Base-by-base conservation (phyloP, 2,888 invertebrate species). In the Willowsia nigromaculata region DNA sequence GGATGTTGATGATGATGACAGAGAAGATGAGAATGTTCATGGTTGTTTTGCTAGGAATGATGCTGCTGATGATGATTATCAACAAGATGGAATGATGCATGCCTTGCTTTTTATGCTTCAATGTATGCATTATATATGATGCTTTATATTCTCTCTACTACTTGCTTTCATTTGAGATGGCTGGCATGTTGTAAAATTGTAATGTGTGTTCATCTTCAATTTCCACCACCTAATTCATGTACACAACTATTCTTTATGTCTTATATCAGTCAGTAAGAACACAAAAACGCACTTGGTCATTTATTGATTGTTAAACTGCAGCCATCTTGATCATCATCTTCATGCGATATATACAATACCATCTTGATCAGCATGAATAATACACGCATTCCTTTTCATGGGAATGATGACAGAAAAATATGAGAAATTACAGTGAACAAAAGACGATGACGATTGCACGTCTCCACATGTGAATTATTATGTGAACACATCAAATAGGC, bases 1-100 rank as follows among this genome's bases (percentile, higher is more conserved):
- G 4, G 53, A 56, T 80, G 50, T 6, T 59, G 82, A n/a, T 81
- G 65, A 65, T 82, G 40, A 65, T 71, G 81, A 82, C 71, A 68
- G 86, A 86, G 80, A 53, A 81, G 87, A 87, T 62, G 47, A 85
- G 62, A 81, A 81, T 62, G 82, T 71, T 87, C 62, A 53, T 81
- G 43, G 71, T 74, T 88, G 68, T 82, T 82, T 65, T 82, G 62
- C 62, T 82, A 43, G 71, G 71, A 15, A 47, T 59, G 33, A 18
- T 56, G 25, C 50, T 43, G 4, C n/a, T 50, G 25, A 47, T 59
- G 33, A 18, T 56, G 25, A 71, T 43, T 6, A 30, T 50, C 25
- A 47, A 22, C 40, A 71, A 43, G 30, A 22, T 65, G 62, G 62
- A 25, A 62, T 82, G 22, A 30, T 22, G 7, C 27, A 47, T 78